Evolutionary conservation across 2,797 vertebrate species (phyloP).

Genomic region (Pangasius sanitwongsei): DNA sequence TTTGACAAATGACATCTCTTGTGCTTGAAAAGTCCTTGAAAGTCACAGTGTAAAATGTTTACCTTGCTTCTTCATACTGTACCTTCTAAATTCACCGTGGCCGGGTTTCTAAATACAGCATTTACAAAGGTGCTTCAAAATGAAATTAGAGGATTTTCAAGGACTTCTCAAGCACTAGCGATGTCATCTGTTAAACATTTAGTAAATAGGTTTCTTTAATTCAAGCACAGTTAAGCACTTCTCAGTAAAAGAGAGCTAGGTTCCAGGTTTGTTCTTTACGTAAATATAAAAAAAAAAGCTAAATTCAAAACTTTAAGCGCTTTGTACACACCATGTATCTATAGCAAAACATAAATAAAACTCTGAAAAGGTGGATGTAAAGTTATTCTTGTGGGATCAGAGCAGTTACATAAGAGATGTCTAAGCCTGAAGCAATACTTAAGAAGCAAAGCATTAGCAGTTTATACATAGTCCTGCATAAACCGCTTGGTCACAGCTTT

Average conservation of each 20-base stretch:
- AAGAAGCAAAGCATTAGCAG: not conserved
- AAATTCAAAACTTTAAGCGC: not conserved
- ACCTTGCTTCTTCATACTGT: not conserved
- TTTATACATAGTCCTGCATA: not conserved
- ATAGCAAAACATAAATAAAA: not conserved
- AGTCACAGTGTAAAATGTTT: not conserved
- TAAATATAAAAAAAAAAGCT: not conserved
- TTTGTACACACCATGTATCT: not conserved
- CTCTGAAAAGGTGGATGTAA: not conserved
- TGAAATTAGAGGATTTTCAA: not conserved
- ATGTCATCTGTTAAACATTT: not conserved
- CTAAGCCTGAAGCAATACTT: conserved; percentile 18
- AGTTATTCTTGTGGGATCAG: not conserved
- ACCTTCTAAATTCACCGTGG: not conserved
- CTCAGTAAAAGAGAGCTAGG: not conserved
- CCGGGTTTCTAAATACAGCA: not conserved
- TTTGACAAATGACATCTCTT: not conserved
- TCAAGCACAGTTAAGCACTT: not conserved
- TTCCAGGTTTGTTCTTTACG: no score
- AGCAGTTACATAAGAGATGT: not conserved
- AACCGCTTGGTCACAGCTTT: not conserved
- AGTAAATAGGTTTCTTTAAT: not conserved
- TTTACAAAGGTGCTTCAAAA: not conserved
- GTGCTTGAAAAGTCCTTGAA: not conserved
- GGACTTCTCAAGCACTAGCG: not conserved